These are phyloP conservation scores for Lanius ludovicianus DNA, from an alignment of 2,113 vertebrate species.

Conservation along the genomic window DNA sequence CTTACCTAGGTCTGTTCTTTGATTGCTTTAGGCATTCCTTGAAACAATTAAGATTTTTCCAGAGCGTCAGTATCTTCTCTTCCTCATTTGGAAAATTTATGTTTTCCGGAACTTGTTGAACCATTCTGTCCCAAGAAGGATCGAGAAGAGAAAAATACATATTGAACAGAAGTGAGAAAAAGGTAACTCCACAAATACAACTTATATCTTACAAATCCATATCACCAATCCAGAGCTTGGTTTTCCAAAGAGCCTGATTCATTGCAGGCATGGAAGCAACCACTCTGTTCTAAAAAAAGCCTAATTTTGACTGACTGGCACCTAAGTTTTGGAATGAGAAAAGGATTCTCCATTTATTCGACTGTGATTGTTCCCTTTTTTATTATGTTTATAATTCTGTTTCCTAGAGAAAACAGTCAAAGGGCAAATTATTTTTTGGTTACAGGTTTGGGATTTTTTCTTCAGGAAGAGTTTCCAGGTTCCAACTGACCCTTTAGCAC, in stretches of 20 bases:
- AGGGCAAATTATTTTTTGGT: neutral
- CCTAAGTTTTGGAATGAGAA: neutral
- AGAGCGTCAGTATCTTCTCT: conserved; percentile 87
- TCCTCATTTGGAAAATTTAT: conserved; percentile 91
- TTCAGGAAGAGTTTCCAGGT: neutral
- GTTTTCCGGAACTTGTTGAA: conserved; percentile 89
- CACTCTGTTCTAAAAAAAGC: neutral
- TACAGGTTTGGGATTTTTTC: neutral
- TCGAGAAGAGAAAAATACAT: neutral
- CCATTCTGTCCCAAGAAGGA: conserved; percentile 76
- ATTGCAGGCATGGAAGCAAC: neutral
- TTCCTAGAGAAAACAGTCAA: neutral
- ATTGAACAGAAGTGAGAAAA: neutral
- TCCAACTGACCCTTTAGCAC: neutral
- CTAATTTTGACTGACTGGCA: neutral
- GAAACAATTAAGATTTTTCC: conserved; percentile 89
- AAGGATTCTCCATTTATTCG: neutral
- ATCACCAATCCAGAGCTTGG: neutral
- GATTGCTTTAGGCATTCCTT: conserved; percentile 94
- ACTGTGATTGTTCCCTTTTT: fast-evolving
- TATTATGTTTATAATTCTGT: neutral
- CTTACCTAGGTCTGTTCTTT: conserved; percentile 89
- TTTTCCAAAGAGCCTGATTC: neutral
- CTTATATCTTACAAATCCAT: neutral
- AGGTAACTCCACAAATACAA: neutral